Evolutionary conservation across 2,888 invertebrate species (phyloP).

Genomic region (Caenorhabditis virilis): DNA sequence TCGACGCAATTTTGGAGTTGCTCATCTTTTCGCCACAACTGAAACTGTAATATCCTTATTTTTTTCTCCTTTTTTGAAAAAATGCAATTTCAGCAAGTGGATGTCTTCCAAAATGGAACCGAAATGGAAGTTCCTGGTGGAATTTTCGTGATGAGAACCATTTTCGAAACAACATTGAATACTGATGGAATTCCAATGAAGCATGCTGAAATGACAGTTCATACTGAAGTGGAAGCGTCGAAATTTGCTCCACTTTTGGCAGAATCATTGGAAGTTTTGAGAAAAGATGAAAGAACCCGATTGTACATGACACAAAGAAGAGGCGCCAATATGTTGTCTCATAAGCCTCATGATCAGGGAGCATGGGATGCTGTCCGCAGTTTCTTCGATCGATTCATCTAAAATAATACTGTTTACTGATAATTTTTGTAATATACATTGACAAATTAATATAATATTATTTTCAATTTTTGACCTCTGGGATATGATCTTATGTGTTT

Average conservation of each 20-base stretch:
- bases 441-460: too few relatives aligned
- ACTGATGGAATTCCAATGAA: constrained; percentile 9
- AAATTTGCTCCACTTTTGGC: constrained; percentile 32
- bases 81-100: constrained; percentile 18
- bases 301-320: constrained; percentile 32
- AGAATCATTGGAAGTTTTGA: constrained; percentile 33
- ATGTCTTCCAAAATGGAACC: constrained; percentile 41
- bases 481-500: too few relatives aligned
- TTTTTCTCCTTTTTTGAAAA: constrained; percentile 4
- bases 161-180: constrained; percentile 9
- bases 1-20: constrained; percentile 39
- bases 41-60: constrained; percentile 11
- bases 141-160: constrained; percentile 28
- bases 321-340: constrained; percentile 32
- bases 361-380: constrained; percentile 38
- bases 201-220: constrained; percentile 30
- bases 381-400: constrained; percentile 23
- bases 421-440: too few relatives aligned
- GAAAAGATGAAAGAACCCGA: constrained; percentile 30
- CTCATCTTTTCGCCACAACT: constrained; percentile 37
- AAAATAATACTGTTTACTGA: too few relatives aligned
- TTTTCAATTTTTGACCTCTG: too few relatives aligned
- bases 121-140: constrained; percentile 23
- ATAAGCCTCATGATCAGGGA: constrained; percentile 36
- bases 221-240: constrained; percentile 18